Base-by-base conservation (phyloP, 2,888 invertebrate genomes). In the Cheiracanthium punctorium region DNA sequence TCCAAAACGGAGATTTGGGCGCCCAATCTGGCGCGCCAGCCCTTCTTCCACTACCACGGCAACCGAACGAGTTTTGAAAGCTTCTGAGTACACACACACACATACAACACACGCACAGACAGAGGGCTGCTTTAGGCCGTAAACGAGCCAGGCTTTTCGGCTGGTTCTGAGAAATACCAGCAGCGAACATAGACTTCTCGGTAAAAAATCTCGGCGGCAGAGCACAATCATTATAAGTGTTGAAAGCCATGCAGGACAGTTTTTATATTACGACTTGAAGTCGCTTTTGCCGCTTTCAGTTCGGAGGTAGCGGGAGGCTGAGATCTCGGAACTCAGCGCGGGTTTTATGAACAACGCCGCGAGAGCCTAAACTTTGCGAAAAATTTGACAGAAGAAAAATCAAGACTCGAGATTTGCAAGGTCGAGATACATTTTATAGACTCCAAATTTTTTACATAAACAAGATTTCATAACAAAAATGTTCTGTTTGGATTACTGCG, bases 141-240 rank as follows among this genome's bases (percentile, higher is more conserved):
- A 82, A 77, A 76, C 70, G 72, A 82, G 82, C 71, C 52, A 20
- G 33, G n/a, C 20, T 37, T 41, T 37, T n/a, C 74, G 32, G 29
- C 64, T n/a, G 67, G 43, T 86, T 86, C 86, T 32, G 37, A 71
- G 86, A 86, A 86, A 76, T 30, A 14, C 48, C 76, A 76, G 77
- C 72, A n/a, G 64, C 65, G 69, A 30, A 41, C 86, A 64, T 71
- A 71, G 28, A 37, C 64, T 80, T 86, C 80, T 73, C 33, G 52
- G 80, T 75, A 80, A 80, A n/a, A n/a, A 85, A 82, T 76, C 82
- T 82, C 77, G 32, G 77, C 76, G 70, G 41, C n/a, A 43, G 29
- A 76, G 74, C 58, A n/a, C n/a, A 80, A 86, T 80, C 80, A 70
- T 58, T 86, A 80, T 71, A 86, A 76, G 80, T 86, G 86, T 75